Base-by-base conservation (phyloP, 2,113 vertebrate species). In the Seriola rivoliana region DNA sequence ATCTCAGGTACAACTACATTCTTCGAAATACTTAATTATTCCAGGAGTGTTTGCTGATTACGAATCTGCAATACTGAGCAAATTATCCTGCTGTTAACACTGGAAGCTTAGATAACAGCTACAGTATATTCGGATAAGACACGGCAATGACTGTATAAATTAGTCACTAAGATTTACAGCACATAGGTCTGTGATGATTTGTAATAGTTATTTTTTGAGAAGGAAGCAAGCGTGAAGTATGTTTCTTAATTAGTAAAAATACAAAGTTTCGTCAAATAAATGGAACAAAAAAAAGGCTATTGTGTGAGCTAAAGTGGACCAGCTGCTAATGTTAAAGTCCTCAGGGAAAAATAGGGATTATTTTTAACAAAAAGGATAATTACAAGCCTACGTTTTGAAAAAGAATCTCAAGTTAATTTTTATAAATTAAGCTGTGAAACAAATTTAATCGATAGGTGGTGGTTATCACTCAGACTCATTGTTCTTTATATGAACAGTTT, bases 21-120 rank as follows among this genome's bases (percentile, higher is more conserved):
- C 4, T 57, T 11, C 9, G 21, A 32, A 34, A 2, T 2, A 54
- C 71, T 59, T 84, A 40, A 77, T 81, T 65, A 42, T 52, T 36
- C 25, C 42, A 78, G 42, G 8, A 75, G 48, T 76, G 19, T 88
- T 87, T 84, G 71, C 73, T 48, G 73, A 84, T 84, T 71, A 48
- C 4, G 6, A 14, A 50, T 71, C 58, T 62, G 68, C 67, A 55
- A 77, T 36, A 42, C 10, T 52, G 21, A 78, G 59, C 12, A 17
- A 54, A 71, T 84, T 21, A 75, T 69, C 50, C 58, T 0, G 25
- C 46, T 60, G n/a, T 72, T 63, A 79, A 58, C 54, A 52, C 32
- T 21, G 17, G 36, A 73, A 52, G 71, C 42, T 62, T 16, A 75
- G 69, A 88, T 85, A 64, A 71, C 23, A 48, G 48, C 55, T 38